phyloP scores from a whole-genome alignment of 2,888 invertebrate species.

The Cartodere bifasciata region DNA sequence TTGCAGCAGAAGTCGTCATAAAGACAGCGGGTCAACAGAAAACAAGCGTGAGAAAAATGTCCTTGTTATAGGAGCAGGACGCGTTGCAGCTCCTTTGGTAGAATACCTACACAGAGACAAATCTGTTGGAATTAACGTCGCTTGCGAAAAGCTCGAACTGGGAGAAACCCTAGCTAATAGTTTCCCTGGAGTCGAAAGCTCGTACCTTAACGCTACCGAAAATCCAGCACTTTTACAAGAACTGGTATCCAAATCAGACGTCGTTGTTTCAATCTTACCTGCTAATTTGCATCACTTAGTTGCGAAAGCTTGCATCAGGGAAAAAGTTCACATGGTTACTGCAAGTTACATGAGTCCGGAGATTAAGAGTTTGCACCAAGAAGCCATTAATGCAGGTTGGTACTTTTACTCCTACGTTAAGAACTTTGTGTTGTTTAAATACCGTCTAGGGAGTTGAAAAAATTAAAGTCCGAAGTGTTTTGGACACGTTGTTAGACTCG shows the following conservation, averaged over 20 bases:
- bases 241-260: constrained; percentile 59
- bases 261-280: constrained; percentile 81
- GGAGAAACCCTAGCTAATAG: constrained; percentile 69
- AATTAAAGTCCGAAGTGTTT: too few species aligned
- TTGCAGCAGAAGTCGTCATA: constrained; percentile 27
- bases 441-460: too few species aligned
- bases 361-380: constrained; percentile 64
- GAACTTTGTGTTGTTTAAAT: too few species aligned
- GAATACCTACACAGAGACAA: constrained; percentile 83
- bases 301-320: constrained; percentile 77
- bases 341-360: constrained; percentile 87
- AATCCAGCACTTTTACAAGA: constrained; percentile 55
- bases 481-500: too few species aligned
- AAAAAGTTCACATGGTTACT: constrained; percentile 86
- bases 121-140: constrained; percentile 67
- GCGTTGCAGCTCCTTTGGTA: constrained; percentile 83
- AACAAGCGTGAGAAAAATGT: constrained; percentile 48
- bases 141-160: constrained; percentile 60
- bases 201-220: constrained; percentile 65
- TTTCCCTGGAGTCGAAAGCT: constrained; percentile 66
- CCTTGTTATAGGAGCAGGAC: constrained; percentile 86
- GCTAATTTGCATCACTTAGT: constrained; percentile 78
- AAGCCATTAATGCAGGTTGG: too few species aligned
- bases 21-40: constrained; percentile 24
- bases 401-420: too few species aligned